Evolutionary conservation across 2,888 invertebrate genomes (phyloP).

Genomic region (Acrobasis suavella): DNA sequence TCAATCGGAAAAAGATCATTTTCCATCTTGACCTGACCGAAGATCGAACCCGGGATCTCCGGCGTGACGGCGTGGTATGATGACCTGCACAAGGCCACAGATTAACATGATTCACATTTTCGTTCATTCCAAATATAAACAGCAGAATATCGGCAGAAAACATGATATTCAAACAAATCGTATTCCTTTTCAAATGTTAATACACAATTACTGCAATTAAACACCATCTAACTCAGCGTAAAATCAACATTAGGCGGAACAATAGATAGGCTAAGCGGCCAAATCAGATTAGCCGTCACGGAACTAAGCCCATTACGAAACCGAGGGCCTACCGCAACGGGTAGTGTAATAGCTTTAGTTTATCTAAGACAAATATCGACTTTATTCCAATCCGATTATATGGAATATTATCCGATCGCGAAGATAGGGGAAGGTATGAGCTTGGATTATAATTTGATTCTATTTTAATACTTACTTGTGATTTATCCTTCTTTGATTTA

Average conservation of each 20-base stretch:
- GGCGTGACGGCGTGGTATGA: no score
- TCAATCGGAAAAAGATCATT: no score
- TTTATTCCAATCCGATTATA: conserved; percentile 32
- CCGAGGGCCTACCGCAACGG: conserved; percentile 22
- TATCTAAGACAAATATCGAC: conserved; percentile 33
- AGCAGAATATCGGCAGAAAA: no score
- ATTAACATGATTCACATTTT: no score
- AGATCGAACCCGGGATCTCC: no score
- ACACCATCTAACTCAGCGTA: conserved; percentile 10
- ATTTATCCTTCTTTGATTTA: no score
- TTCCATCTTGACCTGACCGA: no score
- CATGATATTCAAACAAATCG: background rate
- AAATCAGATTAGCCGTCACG: conserved; percentile 32
- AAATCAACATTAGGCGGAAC: conserved; percentile 18
- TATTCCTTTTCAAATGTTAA: background rate
- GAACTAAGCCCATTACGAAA: conserved; percentile 27
- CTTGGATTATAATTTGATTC: background rate
- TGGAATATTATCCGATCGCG: conserved; percentile 13
- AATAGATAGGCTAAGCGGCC: conserved; percentile 22
- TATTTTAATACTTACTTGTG: background rate
- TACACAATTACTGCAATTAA: background rate
- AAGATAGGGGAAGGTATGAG: background rate
- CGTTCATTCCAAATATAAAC: no score
- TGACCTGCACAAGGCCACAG: no score
- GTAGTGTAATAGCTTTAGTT: conserved; percentile 22